Base-by-base conservation (phyloP, 2,113 vertebrate species). In the Clarias batrachus region DNA sequence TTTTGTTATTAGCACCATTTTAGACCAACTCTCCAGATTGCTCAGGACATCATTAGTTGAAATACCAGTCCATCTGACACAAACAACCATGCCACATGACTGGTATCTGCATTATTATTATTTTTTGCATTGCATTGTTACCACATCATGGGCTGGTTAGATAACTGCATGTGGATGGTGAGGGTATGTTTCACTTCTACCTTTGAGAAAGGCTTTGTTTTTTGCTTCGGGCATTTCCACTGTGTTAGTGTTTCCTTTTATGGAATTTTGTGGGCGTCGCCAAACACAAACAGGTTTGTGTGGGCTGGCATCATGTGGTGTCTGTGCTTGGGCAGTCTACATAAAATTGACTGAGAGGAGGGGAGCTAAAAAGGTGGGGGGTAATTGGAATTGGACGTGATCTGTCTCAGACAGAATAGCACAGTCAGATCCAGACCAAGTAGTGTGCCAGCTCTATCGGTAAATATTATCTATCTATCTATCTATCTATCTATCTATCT, bases 281-380 rank as follows among this genome's bases (percentile, higher is more conserved):
- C 14, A 33, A 33, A 70, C 33, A 13, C 25, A n/a, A n/a, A n/a
- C 11, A 27, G n/a, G 25, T 12, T 65, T 33, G 66, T 70, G 5
- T 17, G 30, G 2, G 1, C 33, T 33, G 66, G 30, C 66, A 33
- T 70, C 4, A 30, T 17, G 27, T 33, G 14, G 30, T 0, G 14
- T 8, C n/a, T 27, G 65, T 6, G 33, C 23, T 70, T 84, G 82
- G 74, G 87, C 85, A 87, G 62, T 68, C 41, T 56, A 41, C 41
- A 54, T 25, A 48, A 10, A 70, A 82, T 25, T 21, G 60, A 41
- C 82, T 12, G 76, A 27, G 77, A 37, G 87, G 86, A n/a, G 63
- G 37, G n/a, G 17, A 52, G 27, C n/a, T 16, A n/a, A 33, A 65
- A 65, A 33, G 66, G 41, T 41, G 41, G 41, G 17, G 63, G 27